These are phyloP conservation scores for Porites evermanni DNA, from an alignment of 92 coral and sea anemone species.

Conservation along the genomic window DNA sequence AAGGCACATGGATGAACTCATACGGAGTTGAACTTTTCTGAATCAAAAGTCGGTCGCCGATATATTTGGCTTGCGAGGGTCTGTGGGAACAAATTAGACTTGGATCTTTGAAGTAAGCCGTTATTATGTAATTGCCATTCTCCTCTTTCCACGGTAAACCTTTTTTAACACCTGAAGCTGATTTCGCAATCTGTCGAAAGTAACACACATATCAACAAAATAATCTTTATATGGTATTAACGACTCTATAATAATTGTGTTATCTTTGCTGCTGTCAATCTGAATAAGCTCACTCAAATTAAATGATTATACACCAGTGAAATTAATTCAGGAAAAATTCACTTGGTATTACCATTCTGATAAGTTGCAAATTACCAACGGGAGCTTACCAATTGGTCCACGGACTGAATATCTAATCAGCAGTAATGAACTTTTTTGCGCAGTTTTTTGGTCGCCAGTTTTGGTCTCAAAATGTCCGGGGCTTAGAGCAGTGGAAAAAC, in stretches of 20 bases:
- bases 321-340: no score
- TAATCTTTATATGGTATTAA: background rate
- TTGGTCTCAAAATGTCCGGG: no score
- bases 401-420: no score
- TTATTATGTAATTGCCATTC: constrained; percentile 71
- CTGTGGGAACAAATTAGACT: constrained; percentile 62
- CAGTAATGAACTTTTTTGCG: no score
- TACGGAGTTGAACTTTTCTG: constrained; percentile 68
- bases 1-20: constrained; percentile 72
- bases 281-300: no score
- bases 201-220: background rate
- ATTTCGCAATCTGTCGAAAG: constrained; percentile 58
- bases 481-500: no score
- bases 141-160: constrained; percentile 77
- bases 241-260: background rate
- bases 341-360: no score
- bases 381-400: no score
- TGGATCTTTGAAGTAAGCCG: constrained; percentile 91
- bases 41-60: constrained; percentile 82
- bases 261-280: no score
- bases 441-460: no score
- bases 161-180: constrained; percentile 28
- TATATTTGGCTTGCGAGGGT: constrained; percentile 39
- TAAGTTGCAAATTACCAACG: no score
- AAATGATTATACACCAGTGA: no score